Percentiles rank a stretch among this genome's conserved stretches.
Evolutionary conservation across 2,888 invertebrate species (phyloP).

Genomic region (Cylloceria caligata): DNA sequence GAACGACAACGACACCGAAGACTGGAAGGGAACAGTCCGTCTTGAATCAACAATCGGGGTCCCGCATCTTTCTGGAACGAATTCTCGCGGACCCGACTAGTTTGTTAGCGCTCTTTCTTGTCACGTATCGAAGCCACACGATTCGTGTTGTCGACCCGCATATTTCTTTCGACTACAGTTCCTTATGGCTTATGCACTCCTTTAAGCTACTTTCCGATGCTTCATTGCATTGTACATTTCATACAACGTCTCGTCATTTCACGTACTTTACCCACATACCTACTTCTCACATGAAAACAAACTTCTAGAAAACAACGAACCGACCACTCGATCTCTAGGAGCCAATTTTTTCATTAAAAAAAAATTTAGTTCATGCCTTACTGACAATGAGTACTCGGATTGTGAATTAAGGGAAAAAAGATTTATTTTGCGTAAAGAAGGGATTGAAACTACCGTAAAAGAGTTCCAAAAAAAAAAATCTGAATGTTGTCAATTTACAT

Average conservation of each 20-base stretch:
- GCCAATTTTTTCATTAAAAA: background rate
- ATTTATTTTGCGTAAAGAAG: too few relatives aligned
- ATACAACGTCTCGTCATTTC: slow-evolving; percentile 31
- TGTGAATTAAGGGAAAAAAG: too few relatives aligned
- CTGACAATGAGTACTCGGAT: too few relatives aligned
- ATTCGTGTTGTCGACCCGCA: slow-evolving; percentile 66
- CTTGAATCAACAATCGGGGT: slow-evolving; percentile 62
- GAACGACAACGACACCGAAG: slow-evolving; percentile 7
- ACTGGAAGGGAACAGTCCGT: slow-evolving; percentile 40
- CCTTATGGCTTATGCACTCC: slow-evolving; percentile 19
- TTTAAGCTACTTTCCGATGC: slow-evolving; percentile 34
- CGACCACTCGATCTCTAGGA: background rate
- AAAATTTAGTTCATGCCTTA: background rate
- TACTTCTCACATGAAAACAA: slow-evolving; percentile 21
- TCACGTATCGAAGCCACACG: slow-evolving; percentile 67
- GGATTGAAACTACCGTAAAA: too few relatives aligned
- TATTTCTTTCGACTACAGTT: slow-evolving; percentile 43
- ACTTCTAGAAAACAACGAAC: background rate
- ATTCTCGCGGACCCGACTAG: slow-evolving; percentile 47
- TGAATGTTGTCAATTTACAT: too few relatives aligned
- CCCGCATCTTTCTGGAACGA: slow-evolving; percentile 66
- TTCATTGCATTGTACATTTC: slow-evolving; percentile 47
- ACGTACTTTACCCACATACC: slow-evolving; percentile 47
- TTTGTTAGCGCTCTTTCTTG: slow-evolving; percentile 63
- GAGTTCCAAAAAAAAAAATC: too few relatives aligned